phyloP scores from a whole-genome alignment of 1,140 invertebrate species.

The Nixonia krombeini region DNA sequence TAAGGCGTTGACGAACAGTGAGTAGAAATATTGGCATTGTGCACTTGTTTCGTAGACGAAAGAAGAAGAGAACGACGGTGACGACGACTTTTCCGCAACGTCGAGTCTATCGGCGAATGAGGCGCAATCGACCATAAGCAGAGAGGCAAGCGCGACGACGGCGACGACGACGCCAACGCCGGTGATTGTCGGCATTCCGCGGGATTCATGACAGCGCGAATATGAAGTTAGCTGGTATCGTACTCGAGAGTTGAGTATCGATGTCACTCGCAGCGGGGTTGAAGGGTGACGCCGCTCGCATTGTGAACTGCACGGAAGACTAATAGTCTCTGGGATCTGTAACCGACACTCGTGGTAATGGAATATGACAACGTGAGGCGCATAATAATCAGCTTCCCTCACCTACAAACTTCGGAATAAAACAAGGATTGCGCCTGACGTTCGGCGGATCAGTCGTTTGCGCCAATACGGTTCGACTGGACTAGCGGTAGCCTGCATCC shows the following conservation, averaged over 20 bases:
- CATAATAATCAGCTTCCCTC: conserved; percentile 63
- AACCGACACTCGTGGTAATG: conserved; percentile 62
- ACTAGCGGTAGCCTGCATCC: too few species aligned
- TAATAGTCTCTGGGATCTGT: conserved; percentile 58
- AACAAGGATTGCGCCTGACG: conserved; percentile 61
- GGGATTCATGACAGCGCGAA: too few species aligned
- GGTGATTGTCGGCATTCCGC: conserved; percentile 22
- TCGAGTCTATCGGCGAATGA: conserved; percentile 13
- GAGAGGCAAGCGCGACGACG: background rate
- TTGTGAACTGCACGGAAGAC: conserved; percentile 61
- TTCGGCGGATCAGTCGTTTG: too few species aligned
- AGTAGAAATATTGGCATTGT: conserved; percentile 31
- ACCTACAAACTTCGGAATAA: conserved; percentile 58
- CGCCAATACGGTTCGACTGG: conserved; percentile 41
- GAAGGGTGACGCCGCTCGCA: conserved; percentile 57
- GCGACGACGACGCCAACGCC: too few species aligned
- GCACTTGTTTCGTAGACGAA: conserved; percentile 27
- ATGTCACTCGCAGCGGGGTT: conserved; percentile 62
- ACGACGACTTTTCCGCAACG: conserved; percentile 17
- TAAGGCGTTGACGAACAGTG: conserved; percentile 12
- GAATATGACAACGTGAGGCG: conserved; percentile 62
- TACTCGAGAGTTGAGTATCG: conserved; percentile 56
- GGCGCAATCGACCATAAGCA: conserved; percentile 25
- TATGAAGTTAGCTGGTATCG: conserved; percentile 46
- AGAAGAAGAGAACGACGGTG: conserved; percentile 15